Evolutionary conservation across 2,888 invertebrate genomes (phyloP).

Genomic region (Aleiodes alternator): DNA sequence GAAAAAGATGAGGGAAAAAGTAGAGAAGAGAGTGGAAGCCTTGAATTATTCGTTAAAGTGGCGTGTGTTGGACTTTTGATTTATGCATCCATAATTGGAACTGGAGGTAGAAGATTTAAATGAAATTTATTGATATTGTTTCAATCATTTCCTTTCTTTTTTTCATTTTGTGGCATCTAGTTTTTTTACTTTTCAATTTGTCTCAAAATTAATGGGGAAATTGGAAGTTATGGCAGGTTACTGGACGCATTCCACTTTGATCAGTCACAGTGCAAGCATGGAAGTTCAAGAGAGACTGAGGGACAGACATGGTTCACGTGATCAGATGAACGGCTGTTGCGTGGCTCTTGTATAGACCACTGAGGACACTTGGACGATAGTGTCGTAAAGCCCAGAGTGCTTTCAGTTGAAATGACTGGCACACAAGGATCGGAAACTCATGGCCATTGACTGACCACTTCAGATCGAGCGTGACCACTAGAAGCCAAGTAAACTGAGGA

Average conservation of each 20-base stretch:
- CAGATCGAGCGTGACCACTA: slow-evolving; percentile 57
- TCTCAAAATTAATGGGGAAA: no score
- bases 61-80: slow-evolving; percentile 1
- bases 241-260: background rate
- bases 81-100: slow-evolving; percentile 4
- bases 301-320: slow-evolving; percentile 10
- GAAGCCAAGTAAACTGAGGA: background rate
- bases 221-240: background rate
- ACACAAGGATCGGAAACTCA: slow-evolving; percentile 69
- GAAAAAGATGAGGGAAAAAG: slow-evolving; percentile 18
- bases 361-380: slow-evolving; percentile 69
- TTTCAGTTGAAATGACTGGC: slow-evolving; percentile 72
- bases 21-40: slow-evolving; percentile 1
- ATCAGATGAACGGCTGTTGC: slow-evolving; percentile 30
- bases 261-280: slow-evolving; percentile 1
- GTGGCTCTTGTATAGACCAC: slow-evolving; percentile 46
- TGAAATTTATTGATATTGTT: no score
- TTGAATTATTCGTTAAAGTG: slow-evolving; percentile 8
- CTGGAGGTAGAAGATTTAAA: background rate
- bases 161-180: no score
- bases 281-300: slow-evolving; percentile 6
- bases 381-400: slow-evolving; percentile 69
- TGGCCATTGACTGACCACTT: slow-evolving; percentile 74
- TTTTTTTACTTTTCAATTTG: no score
- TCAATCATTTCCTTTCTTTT: no score